A percentile compares a stretch with the other conserved stretches of the same genome.
Evolutionary conservation across 37 sponge, comb jelly and placozoan genomes (phyloP).

Genomic region (Geodia barretti): DNA sequence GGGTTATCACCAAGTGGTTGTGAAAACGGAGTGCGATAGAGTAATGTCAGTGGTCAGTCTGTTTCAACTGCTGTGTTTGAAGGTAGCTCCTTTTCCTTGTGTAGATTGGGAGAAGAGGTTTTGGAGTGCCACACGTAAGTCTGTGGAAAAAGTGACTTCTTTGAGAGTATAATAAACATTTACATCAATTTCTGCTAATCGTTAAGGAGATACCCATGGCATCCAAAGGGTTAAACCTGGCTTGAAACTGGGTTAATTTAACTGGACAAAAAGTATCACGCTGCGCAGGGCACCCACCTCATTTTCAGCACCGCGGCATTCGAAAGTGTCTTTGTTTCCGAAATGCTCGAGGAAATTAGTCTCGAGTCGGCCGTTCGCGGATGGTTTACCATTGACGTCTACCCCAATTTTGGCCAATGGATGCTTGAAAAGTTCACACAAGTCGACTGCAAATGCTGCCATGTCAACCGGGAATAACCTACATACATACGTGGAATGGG

Average conservation of each 20-base stretch:
- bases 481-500: too few relatives aligned
- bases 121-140: not conserved
- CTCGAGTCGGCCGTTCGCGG: conserved; percentile 54
- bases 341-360: conserved; percentile 47
- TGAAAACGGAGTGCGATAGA: too few relatives aligned
- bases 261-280: not conserved
- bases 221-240: too few relatives aligned
- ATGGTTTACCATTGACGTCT: not conserved
- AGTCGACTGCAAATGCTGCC: conserved; percentile 33
- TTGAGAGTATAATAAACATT: too few relatives aligned
- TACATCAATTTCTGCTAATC: too few relatives aligned
- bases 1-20: too few relatives aligned
- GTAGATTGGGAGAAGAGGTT: not conserved
- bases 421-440: not conserved
- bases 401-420: not conserved
- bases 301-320: conserved; percentile 44
- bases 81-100: not conserved
- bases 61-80: not conserved
- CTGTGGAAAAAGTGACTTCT: not conserved
- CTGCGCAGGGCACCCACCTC: conserved; percentile 53
- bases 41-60: too few relatives aligned
- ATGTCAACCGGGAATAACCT: conserved; percentile 36
- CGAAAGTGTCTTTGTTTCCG: conserved; percentile 10
- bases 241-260: too few relatives aligned
- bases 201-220: too few relatives aligned